Conservation (phyloP, 1,140 invertebrate species). For the Nasonia giraulti region DNA sequence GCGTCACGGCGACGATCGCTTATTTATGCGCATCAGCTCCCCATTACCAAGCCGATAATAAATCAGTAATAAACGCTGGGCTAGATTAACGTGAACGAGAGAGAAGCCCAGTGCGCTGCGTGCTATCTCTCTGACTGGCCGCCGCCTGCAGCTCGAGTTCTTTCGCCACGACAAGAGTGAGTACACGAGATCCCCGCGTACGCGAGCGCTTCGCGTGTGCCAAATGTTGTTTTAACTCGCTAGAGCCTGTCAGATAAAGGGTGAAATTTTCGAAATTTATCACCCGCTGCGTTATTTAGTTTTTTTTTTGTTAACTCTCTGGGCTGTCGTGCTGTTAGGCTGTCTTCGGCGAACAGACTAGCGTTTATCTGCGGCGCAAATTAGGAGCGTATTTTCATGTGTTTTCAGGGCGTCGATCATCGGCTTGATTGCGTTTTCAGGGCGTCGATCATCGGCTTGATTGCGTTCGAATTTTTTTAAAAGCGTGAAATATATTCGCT, state of each 20-base stretch:
- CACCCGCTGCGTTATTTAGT: neutral
- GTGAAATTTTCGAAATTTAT: conserved; percentile 12
- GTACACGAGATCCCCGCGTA: neutral
- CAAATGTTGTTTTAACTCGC: neutral
- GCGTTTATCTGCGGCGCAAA: neutral
- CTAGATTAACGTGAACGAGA: conserved; percentile 7
- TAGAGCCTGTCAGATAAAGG: conserved; percentile 11
- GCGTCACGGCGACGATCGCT: conserved; percentile 22
- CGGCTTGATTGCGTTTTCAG: no score
- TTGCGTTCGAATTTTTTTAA: no score
- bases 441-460: no score
- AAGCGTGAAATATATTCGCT: no score
- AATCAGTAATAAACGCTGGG: conserved; percentile 43
- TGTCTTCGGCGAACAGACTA: neutral
- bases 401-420: no score
- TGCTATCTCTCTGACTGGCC: conserved; percentile 5
- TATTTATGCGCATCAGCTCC: conserved; percentile 43
- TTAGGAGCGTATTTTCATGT: neutral
- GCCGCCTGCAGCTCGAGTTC: neutral
- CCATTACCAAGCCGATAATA: conserved; percentile 32
- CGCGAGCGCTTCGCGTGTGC: neutral
- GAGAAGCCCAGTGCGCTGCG: neutral
- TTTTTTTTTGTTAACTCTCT: neutral
- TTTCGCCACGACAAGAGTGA: neutral
- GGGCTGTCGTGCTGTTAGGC: neutral